These are phyloP conservation scores for Patagioenas fasciata DNA, from an alignment of 2,113 vertebrate genomes.

Conservation along the genomic window DNA sequence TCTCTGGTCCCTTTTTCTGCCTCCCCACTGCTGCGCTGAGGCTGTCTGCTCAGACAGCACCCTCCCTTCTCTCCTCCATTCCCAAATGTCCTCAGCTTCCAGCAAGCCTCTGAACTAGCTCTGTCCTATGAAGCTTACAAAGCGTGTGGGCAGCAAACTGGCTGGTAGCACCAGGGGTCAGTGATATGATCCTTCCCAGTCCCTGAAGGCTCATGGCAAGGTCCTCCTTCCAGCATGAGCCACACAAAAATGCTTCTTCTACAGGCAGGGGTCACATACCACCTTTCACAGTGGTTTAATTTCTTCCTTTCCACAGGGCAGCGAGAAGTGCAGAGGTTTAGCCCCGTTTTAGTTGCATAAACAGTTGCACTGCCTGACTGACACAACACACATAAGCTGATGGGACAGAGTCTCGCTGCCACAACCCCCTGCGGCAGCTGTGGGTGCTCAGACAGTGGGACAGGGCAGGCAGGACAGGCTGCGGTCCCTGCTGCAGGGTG, in stretches of 20 bases:
- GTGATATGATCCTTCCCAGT: rapidly evolving
- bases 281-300: no score
- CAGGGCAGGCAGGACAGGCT: background rate
- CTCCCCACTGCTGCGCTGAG: background rate
- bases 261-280: rapidly evolving
- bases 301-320: no score
- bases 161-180: background rate
- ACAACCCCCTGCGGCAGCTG: rapidly evolving
- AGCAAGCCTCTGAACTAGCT: background rate
- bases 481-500: rapidly evolving
- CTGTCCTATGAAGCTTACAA: background rate
- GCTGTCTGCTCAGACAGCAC: background rate
- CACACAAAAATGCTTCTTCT: background rate
- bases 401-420: rapidly evolving
- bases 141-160: background rate
- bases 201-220: background rate
- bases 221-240: background rate
- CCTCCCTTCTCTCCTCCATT: background rate
- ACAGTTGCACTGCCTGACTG: rapidly evolving
- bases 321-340: background rate
- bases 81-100: background rate
- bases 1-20: background rate
- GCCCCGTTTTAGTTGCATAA: no score
- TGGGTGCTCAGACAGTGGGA: background rate
- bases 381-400: rapidly evolving